A percentile compares a stretch with the other conserved stretches of the same genome.
Conservation (phyloP, 2,888 invertebrate species). For the Dascillus cervinus region DNA sequence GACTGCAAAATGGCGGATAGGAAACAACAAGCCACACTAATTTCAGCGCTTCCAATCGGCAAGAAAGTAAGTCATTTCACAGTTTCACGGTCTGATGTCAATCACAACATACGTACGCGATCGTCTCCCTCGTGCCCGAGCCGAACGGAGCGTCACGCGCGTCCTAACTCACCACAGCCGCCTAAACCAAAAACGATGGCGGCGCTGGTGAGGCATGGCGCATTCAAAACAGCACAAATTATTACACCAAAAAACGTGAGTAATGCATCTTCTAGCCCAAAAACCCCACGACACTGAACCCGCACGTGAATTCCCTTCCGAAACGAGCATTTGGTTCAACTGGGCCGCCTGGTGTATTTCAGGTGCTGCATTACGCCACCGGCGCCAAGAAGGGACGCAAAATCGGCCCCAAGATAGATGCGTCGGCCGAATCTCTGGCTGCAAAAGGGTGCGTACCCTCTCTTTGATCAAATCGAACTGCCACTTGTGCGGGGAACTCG, state of each 20-base stretch:
- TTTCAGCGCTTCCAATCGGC: constrained; percentile 51
- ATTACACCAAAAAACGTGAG: constrained; percentile 40
- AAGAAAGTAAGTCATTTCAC: constrained; percentile 37
- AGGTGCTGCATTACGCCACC: constrained; percentile 35
- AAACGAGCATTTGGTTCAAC: constrained; percentile 6
- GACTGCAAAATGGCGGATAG: constrained; percentile 88
- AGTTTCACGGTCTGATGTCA: constrained; percentile 25
- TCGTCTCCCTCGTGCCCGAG: constrained; percentile 6
- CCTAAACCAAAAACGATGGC: constrained; percentile 45
- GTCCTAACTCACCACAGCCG: constrained; percentile 11
- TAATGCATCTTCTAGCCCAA: constrained; percentile 23
- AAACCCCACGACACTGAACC: background rate
- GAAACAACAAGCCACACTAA: constrained; percentile 75
- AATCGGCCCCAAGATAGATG: constrained; percentile 42
- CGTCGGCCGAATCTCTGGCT: constrained; percentile 57
- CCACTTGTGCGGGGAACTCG: constrained; percentile 29
- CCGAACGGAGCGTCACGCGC: constrained; percentile 7
- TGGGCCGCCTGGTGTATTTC: constrained; percentile 24
- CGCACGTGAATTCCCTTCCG: background rate
- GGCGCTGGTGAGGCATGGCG: constrained; percentile 51
- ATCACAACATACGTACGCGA: constrained; percentile 25
- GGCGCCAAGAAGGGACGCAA: constrained; percentile 41
- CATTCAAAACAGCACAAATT: constrained; percentile 38
- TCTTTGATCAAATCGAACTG: constrained; percentile 23
- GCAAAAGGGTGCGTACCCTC: constrained; percentile 57